Conservation (phyloP, 2,888 invertebrate species). For the Thereva nobilitata region DNA sequence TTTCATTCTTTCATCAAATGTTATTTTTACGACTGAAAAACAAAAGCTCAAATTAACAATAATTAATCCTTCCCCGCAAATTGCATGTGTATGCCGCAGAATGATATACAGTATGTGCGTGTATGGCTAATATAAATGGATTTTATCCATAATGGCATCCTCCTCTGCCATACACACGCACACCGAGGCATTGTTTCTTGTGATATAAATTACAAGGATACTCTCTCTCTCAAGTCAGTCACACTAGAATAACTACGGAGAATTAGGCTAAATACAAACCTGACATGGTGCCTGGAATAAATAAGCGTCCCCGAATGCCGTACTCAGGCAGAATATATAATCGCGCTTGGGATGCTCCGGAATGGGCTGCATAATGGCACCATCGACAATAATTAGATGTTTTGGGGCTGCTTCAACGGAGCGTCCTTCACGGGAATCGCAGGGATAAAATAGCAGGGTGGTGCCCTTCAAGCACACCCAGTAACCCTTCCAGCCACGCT, state of each 20-base stretch:
- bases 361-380: conserved; percentile 97
- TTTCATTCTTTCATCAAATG: too few species aligned
- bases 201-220: too few species aligned
- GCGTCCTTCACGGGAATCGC: conserved; percentile 87
- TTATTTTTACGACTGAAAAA: too few species aligned
- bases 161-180: too few species aligned
- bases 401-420: conserved; percentile 92
- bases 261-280: conserved; percentile 59
- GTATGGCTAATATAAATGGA: too few species aligned
- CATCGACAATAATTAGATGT: conserved; percentile 94
- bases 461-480: conserved; percentile 99
- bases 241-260: background rate
- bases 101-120: too few species aligned
- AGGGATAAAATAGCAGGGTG: conserved; percentile 92
- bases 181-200: too few species aligned
- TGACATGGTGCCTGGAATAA: conserved; percentile 90
- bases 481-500: conserved; percentile 97
- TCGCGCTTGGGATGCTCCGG: conserved; percentile 99
- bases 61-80: too few species aligned
- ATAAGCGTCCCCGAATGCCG: conserved; percentile 97
- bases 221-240: too few species aligned
- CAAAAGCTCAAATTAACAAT: too few species aligned
- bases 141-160: too few species aligned
- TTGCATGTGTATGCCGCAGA: too few species aligned
- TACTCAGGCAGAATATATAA: conserved; percentile 97